Evolutionary conservation across 2,888 invertebrate genomes (phyloP).

Genomic region (Drosophila limbata): DNA sequence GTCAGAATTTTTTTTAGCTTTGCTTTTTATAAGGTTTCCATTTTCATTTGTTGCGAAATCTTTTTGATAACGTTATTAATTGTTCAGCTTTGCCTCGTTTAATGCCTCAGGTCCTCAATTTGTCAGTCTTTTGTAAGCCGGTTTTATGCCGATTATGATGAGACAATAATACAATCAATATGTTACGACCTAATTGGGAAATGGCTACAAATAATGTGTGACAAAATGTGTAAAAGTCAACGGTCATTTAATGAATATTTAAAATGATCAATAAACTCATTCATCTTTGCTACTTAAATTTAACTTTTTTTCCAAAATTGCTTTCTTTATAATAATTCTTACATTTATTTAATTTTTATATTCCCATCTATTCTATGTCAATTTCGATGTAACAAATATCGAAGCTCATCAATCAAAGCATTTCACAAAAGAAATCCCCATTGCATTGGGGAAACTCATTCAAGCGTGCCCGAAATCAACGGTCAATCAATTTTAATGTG

Average conservation of each 20-base stretch:
- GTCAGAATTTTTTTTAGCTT: conserved; percentile 19
- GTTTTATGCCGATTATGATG: conserved; percentile 8
- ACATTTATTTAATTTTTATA: not conserved
- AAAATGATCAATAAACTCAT: conserved; percentile 7
- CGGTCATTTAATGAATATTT: conserved; percentile 22
- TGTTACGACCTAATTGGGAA: conserved; percentile 32
- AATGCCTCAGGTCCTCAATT: conserved; percentile 25
- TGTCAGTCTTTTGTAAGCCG: conserved; percentile 27
- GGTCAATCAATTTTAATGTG: conserved; percentile 51
- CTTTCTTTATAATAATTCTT: not conserved
- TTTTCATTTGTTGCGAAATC: conserved; percentile 30
- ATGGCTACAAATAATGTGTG: conserved; percentile 1
- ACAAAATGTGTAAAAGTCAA: conserved; percentile 18
- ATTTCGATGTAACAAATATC: not conserved
- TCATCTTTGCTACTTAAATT: not conserved
- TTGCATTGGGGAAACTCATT: conserved; percentile 31
- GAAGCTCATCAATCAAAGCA: conserved; percentile 6
- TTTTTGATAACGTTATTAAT: conserved; percentile 52
- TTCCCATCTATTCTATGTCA: not conserved
- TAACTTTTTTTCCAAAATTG: not conserved
- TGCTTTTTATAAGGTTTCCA: conserved; percentile 28
- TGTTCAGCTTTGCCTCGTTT: conserved; percentile 24
- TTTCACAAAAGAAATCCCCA: conserved; percentile 7
- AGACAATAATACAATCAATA: conserved; percentile 22
- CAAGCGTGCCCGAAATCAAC: conserved; percentile 35